Evolutionary conservation across 2,113 vertebrate genomes (phyloP), one percentile per base, ranked within the genome.

Genomic region (Scalopus aquaticus): DNA sequence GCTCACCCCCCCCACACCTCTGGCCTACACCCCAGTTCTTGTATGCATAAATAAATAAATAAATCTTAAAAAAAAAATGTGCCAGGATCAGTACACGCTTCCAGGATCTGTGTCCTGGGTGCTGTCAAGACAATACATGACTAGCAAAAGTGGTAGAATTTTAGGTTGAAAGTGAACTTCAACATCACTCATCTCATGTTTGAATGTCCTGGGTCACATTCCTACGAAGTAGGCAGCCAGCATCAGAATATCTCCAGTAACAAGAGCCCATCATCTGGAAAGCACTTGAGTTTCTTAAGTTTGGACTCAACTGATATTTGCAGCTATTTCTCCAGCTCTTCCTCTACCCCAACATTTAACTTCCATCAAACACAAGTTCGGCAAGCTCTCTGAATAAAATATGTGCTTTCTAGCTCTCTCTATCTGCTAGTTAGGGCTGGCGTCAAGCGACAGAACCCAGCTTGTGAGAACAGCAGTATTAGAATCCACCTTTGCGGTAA

Each of bases 131-230:
- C 46, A 46, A 20, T 16, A 39, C 56, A 84, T 19, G 39, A 67
- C 24, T 65, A 65, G 35, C 20, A 30, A 78, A 51, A 56, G 54
- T 49, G 60, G 67, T 37, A 80, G 60, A 78, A 79, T 51, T 78
- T 94, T 49, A 70, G 83, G 49, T 39, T 91, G 64, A 93, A 89
- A 49, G 62, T 51, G 69, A 96, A 60, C n/a, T 46, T 82, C 51
- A 20, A 65, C 35, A 32, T 84, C 76, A 51, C 76, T 62, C 39
- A 37, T 42, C 19, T 24, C 39, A 79, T 39, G 35, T 64, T 62
- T 91, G 32, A 91, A 19, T 88, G 42, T 85, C 46, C 35, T 91
- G 62, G 64, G 49, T 54, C 64, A 35, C 30, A 87, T 24, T 22
- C 64, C 19, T 70, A 42, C n/a, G n/a, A n/a, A n/a, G n/a, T n/a